Conservation (phyloP, 2,888 invertebrate species). For the Ctena decussata region DNA sequence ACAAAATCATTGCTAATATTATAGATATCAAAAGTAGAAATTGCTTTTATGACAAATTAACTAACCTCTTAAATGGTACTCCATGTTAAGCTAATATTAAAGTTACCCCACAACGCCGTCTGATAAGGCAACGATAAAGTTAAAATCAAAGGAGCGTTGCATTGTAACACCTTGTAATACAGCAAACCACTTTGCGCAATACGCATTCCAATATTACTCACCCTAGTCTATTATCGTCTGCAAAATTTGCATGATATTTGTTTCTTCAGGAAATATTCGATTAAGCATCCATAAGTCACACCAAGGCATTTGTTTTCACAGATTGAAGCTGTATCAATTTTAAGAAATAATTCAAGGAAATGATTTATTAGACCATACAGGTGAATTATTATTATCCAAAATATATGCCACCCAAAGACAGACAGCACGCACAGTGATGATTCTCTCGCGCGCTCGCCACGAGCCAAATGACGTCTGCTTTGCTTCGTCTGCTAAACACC, state of each 20-base stretch:
- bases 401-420: conserved; percentile 45
- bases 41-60: conserved; percentile 18
- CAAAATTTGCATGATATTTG: not conserved
- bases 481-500: conserved; percentile 23
- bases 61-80: conserved; percentile 21
- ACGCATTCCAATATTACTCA: conserved; percentile 53
- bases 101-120: not conserved
- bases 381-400: conserved; percentile 5
- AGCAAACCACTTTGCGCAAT: conserved; percentile 37
- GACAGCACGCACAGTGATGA: conserved; percentile 53
- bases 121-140: not conserved
- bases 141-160: not conserved
- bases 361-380: not conserved
- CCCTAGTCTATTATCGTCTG: conserved; percentile 16
- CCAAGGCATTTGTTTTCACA: not conserved
- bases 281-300: not conserved
- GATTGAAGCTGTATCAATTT: not conserved
- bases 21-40: conserved; percentile 13
- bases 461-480: conserved; percentile 41
- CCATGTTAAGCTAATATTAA: conserved; percentile 24
- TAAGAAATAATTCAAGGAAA: not conserved
- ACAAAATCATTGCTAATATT: not conserved
- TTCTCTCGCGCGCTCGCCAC: conserved; percentile 52
- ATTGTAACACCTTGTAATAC: not conserved
- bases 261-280: not conserved